phyloP scores from a whole-genome alignment of 1,140 invertebrate species.

The Parapsyche elsis region DNA sequence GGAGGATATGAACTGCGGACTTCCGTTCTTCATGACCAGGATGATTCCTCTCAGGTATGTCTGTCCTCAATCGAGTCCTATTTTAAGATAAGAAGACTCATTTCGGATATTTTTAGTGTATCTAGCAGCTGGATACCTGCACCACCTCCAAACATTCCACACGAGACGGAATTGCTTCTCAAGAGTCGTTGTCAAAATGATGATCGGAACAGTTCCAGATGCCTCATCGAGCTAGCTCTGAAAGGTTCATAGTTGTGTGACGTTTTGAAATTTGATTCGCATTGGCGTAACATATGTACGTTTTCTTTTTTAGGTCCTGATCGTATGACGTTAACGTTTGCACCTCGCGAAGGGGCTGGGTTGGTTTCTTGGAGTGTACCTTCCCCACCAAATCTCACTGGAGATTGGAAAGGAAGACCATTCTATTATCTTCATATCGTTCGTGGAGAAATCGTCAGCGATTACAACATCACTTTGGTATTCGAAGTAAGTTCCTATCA shows the following conservation, averaged over 20 bases:
- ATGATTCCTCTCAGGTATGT: slow-evolving; percentile 47
- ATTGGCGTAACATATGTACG: background rate
- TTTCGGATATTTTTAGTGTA: slow-evolving; percentile 1
- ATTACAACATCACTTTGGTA: background rate
- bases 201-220: background rate
- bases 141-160: background rate
- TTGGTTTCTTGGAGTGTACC: slow-evolving; percentile 19
- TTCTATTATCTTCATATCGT: slow-evolving; percentile 34
- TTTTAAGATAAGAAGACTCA: no score
- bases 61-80: no score
- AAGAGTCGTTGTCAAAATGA: background rate
- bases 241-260: background rate
- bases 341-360: slow-evolving; percentile 14
- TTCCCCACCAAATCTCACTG: background rate
- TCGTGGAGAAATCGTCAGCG: background rate
- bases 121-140: slow-evolving; percentile 38
- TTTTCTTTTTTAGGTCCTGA: slow-evolving; percentile 41
- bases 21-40: slow-evolving; percentile 43
- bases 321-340: slow-evolving; percentile 35
- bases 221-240: background rate
- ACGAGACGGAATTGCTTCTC: background rate
- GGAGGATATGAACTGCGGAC: slow-evolving; percentile 47
- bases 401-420: slow-evolving; percentile 24
- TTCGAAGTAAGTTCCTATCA: background rate
- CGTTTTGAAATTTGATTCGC: background rate